Evolutionary conservation across 2,113 vertebrate species (phyloP).

Genomic region (Hyaena hyaena): DNA sequence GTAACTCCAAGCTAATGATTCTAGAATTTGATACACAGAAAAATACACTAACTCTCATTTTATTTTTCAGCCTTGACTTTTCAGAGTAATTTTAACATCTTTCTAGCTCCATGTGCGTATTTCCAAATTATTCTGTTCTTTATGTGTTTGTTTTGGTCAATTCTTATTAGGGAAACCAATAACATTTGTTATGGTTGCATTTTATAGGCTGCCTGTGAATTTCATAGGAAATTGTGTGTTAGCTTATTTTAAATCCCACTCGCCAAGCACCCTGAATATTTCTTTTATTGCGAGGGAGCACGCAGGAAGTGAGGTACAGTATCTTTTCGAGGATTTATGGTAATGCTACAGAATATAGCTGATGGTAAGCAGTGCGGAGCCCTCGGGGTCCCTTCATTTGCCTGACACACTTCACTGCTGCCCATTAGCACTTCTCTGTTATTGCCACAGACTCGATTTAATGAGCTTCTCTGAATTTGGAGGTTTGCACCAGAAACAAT

Average conservation of each 20-base stretch:
- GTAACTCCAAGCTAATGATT: not conserved
- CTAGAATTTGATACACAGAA: not conserved
- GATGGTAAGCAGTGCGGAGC: constrained; percentile 84
- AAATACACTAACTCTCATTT: not conserved
- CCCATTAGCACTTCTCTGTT: constrained; percentile 90
- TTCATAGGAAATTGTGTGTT: not conserved
- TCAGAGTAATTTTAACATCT: not conserved
- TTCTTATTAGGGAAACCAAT: not conserved
- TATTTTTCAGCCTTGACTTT: not conserved
- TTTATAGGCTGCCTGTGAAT: not conserved
- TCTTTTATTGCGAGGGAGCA: not conserved
- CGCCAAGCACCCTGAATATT: not conserved
- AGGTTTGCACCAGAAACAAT: constrained; percentile 80
- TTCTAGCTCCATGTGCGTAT: not conserved
- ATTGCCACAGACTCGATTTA: constrained; percentile 87
- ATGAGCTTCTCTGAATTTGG: constrained; percentile 87
- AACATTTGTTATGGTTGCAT: not conserved
- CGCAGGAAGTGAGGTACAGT: constrained; percentile 40
- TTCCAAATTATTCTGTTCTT: not conserved
- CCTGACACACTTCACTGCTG: constrained; percentile 88
- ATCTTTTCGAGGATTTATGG: constrained; percentile 85
- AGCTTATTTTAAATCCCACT: not conserved
- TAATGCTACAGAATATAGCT: constrained; percentile 79
- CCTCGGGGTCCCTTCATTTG: constrained; percentile 89
- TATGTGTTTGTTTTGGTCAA: constrained; percentile 26